These are phyloP conservation scores for Anoncus sp. DNA, from an alignment of 2,888 invertebrate genomes.

Conservation along the genomic window DNA sequence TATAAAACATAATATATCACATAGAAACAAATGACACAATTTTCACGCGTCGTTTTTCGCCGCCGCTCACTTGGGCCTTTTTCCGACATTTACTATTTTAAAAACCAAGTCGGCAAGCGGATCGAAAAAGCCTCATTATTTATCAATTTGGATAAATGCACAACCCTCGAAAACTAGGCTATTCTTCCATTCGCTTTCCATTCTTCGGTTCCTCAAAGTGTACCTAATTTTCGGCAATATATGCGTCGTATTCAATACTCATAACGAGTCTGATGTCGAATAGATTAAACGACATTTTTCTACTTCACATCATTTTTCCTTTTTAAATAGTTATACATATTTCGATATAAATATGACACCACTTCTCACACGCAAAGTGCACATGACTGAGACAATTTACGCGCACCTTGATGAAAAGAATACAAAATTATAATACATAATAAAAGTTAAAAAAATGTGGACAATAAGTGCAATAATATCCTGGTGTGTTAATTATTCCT, in stretches of 20 bases:
- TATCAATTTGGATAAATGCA: neutral
- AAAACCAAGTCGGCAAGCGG: neutral
- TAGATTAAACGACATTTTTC: neutral
- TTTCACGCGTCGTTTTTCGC: too few relatives aligned
- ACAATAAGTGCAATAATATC: too few relatives aligned
- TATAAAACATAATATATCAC: neutral
- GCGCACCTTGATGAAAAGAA: neutral
- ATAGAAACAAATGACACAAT: too few relatives aligned
- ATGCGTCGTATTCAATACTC: neutral
- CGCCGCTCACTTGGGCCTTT: too few relatives aligned
- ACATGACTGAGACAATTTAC: neutral
- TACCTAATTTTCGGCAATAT: neutral
- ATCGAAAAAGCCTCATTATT: constrained; percentile 2
- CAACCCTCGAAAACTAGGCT: constrained; percentile 11
- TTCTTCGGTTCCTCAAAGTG: neutral
- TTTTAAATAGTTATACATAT: constrained; percentile 12
- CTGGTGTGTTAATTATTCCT: neutral
- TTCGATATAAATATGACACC: neutral
- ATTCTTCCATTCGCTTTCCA: constrained; percentile 7
- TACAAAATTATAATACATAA: neutral
- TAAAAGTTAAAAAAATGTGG: neutral
- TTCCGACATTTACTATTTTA: neutral
- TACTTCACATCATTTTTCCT: constrained; percentile 1
- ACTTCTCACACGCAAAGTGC: neutral
- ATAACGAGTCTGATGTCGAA: neutral